These are phyloP conservation scores for Phyllostomus discolor DNA, from an alignment of 2,113 vertebrate species.

Conservation along the genomic window DNA sequence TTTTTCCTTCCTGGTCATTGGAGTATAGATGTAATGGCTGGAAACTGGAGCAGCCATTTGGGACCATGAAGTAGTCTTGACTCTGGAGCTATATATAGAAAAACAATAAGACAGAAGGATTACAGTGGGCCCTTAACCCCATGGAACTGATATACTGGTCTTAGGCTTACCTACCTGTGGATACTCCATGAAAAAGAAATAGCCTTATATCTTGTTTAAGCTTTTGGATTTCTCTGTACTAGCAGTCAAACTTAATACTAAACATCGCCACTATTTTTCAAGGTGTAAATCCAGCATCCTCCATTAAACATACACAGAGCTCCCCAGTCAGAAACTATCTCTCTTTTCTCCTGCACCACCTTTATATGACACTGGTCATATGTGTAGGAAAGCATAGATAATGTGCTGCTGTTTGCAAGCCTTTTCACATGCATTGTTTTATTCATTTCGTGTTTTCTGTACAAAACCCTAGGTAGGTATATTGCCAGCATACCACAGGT, in stretches of 20 bases:
- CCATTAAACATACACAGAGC: not conserved
- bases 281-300: not conserved
- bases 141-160: not conserved
- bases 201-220: not conserved
- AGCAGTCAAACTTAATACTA: not conserved
- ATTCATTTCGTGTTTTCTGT: not conserved
- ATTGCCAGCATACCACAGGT: not conserved
- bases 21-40: not conserved
- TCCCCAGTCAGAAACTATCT: not conserved
- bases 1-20: not conserved
- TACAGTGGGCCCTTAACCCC: not conserved
- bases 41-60: not conserved
- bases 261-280: not conserved
- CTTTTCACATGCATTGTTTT: not conserved
- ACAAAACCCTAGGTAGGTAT: not conserved
- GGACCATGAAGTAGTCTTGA: not conserved
- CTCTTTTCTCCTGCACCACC: not conserved
- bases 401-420: not conserved
- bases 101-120: not conserved
- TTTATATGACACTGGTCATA: accelerated
- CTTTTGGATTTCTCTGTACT: not conserved
- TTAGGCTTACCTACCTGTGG: not conserved
- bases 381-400: not conserved
- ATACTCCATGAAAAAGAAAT: not conserved
- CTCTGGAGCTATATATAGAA: not conserved